A percentile compares a stretch with the other conserved stretches of the same genome.
These are phyloP conservation scores for Hartigia nigra DNA, from an alignment of 2,888 invertebrate species.

Conservation along the genomic window DNA sequence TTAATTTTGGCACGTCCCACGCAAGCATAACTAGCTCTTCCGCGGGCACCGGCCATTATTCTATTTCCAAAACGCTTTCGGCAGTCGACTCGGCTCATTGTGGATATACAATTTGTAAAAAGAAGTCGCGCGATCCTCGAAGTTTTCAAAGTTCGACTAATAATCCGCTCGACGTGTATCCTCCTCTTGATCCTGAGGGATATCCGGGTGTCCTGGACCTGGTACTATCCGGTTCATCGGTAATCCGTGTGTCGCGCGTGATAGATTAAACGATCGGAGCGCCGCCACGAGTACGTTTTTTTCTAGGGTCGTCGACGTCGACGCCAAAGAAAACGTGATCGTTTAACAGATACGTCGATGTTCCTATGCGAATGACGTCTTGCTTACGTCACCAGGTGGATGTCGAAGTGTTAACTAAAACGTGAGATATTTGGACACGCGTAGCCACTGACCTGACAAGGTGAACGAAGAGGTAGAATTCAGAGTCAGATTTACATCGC, in stretches of 20 bases:
- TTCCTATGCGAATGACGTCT: neutral
- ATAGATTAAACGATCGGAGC: neutral
- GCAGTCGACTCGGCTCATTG: neutral
- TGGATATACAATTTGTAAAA: neutral
- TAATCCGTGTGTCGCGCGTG: neutral
- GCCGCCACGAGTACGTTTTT: neutral
- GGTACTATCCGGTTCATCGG: neutral
- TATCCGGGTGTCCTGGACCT: neutral
- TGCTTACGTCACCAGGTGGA: neutral
- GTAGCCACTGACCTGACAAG: neutral
- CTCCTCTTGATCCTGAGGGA: neutral
- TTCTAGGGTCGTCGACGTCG: neutral
- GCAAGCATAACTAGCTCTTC: conserved; percentile 34
- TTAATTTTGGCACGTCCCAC: conserved; percentile 48
- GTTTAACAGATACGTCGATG: neutral
- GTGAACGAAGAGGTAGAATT: neutral
- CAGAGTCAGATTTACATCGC: neutral
- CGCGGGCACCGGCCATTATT: conserved; percentile 25
- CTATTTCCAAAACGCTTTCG: conserved; percentile 20
- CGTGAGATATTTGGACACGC: neutral
- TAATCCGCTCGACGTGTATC: neutral
- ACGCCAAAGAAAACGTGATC: neutral
- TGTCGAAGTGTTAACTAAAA: neutral
- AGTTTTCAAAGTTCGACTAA: neutral
- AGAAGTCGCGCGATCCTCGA: neutral